Evolutionary conservation across 1,140 invertebrate species (phyloP).

Genomic region (Psilanteris sp.): DNA sequence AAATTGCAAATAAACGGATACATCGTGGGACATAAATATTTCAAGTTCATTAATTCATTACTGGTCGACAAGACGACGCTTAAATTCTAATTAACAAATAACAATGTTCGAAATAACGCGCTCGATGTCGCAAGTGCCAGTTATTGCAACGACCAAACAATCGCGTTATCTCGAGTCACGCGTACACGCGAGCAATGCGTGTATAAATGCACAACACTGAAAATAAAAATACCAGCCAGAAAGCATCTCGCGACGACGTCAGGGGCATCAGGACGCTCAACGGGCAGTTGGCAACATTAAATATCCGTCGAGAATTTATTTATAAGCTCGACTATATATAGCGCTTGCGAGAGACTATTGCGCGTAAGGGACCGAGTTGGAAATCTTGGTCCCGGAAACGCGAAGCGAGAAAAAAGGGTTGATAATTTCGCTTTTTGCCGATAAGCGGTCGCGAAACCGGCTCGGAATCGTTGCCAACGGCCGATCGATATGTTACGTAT

Average conservation of each 20-base stretch:
- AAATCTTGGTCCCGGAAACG: constrained; percentile 21
- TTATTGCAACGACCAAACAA: constrained; percentile 18
- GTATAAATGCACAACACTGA: constrained; percentile 36
- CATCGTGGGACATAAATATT: constrained; percentile 11
- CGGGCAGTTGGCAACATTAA: constrained; percentile 72
- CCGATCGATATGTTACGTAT: too few species aligned
- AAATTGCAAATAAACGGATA: too few species aligned
- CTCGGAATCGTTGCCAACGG: too few species aligned
- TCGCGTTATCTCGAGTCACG: constrained; percentile 17
- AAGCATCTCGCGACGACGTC: constrained; percentile 41
- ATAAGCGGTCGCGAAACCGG: too few species aligned
- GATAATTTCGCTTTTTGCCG: too few species aligned
- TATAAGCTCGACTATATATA: constrained; percentile 73
- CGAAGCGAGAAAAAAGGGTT: constrained; percentile 1
- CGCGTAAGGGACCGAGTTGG: constrained; percentile 49
- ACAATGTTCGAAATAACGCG: constrained; percentile 32
- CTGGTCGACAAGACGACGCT: constrained; percentile 12
- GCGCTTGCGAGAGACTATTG: constrained; percentile 60
- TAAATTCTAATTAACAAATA: constrained; percentile 46
- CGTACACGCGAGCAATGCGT: constrained; percentile 4
- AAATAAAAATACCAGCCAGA: constrained; percentile 60
- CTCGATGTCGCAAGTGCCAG: not conserved
- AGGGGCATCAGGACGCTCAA: constrained; percentile 45
- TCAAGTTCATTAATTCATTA: constrained; percentile 40
- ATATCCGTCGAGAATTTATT: constrained; percentile 73